A percentile compares a stretch with the other conserved stretches of the same genome.
These are phyloP conservation scores for Sebastes miniatus DNA, from an alignment of 2,797 vertebrate genomes.

Conservation along the genomic window DNA sequence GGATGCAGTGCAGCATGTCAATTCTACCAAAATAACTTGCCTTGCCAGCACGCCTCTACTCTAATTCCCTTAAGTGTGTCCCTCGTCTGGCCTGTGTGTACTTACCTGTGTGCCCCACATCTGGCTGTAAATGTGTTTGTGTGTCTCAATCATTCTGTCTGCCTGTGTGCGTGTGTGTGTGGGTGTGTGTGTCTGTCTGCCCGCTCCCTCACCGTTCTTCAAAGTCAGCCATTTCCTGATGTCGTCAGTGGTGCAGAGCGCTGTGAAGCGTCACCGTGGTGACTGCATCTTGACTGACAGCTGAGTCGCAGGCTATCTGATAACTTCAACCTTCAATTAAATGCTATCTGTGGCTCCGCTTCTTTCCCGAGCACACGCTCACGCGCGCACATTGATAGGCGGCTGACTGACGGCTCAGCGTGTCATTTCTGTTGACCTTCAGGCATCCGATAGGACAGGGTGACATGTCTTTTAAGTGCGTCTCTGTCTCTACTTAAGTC, in stretches of 20 bases:
- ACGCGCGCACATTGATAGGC: slow-evolving; percentile 41
- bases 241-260: slow-evolving; percentile 67
- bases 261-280: slow-evolving; percentile 62
- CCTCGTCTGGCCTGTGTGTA: slow-evolving; percentile 33
- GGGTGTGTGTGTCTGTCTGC: background rate
- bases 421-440: slow-evolving; percentile 79
- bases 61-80: slow-evolving; percentile 60
- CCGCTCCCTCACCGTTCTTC: slow-evolving; percentile 40
- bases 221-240: slow-evolving; percentile 69
- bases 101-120: slow-evolving; percentile 26
- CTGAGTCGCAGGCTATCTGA: slow-evolving; percentile 77
- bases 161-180: background rate
- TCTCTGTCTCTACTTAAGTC: slow-evolving; percentile 53
- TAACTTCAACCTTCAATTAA: slow-evolving; percentile 81
- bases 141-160: slow-evolving; percentile 34
- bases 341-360: slow-evolving; percentile 68
- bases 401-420: slow-evolving; percentile 65
- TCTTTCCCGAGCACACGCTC: slow-evolving; percentile 36
- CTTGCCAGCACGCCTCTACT: slow-evolving; percentile 51
- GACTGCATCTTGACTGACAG: slow-evolving; percentile 78
- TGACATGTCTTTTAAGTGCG: slow-evolving; percentile 66
- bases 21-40: slow-evolving; percentile 64
- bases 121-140: slow-evolving; percentile 44
- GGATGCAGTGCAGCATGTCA: slow-evolving; percentile 60
- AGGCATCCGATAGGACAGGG: slow-evolving; percentile 58